These are phyloP conservation scores for Caranx melampygus DNA, from an alignment of 2,113 vertebrate species.

Conservation along the genomic window DNA sequence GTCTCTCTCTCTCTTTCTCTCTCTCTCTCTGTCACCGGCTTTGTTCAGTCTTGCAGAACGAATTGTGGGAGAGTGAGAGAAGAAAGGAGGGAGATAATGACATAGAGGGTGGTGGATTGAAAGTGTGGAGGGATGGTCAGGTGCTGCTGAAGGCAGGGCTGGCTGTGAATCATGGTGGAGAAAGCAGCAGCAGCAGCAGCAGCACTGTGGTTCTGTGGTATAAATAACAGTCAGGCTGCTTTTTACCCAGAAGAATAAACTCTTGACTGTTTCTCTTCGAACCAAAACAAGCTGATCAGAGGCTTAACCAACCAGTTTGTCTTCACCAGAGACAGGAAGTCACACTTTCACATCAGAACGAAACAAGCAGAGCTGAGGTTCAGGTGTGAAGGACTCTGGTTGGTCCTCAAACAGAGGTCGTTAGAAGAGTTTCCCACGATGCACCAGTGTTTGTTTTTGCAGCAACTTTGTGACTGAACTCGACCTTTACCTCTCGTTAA, in stretches of 20 bases:
- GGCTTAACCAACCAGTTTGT: too few relatives aligned
- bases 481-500: too few relatives aligned
- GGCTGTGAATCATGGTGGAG: conserved; percentile 34
- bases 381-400: neutral
- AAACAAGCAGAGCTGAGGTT: too few relatives aligned
- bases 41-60: conserved; percentile 45
- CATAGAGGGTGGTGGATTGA: conserved; percentile 15
- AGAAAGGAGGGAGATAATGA: conserved; percentile 22
- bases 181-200: conserved; percentile 2
- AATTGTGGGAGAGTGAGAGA: conserved; percentile 18
- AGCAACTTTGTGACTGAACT: too few relatives aligned
- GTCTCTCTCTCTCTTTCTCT: neutral
- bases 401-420: neutral
- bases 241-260: conserved; percentile 9
- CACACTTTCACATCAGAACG: too few relatives aligned
- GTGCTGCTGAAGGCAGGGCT: conserved; percentile 37
- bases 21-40: neutral
- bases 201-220: neutral
- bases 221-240: neutral
- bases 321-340: too few relatives aligned
- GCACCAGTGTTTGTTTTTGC: too few relatives aligned
- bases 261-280: neutral
- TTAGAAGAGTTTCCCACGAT: too few relatives aligned
- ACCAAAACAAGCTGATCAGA: too few relatives aligned
- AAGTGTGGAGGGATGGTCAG: conserved; percentile 24